Conservation (phyloP, 2,888 invertebrate genomes). For the Andricus curvator region DNA sequence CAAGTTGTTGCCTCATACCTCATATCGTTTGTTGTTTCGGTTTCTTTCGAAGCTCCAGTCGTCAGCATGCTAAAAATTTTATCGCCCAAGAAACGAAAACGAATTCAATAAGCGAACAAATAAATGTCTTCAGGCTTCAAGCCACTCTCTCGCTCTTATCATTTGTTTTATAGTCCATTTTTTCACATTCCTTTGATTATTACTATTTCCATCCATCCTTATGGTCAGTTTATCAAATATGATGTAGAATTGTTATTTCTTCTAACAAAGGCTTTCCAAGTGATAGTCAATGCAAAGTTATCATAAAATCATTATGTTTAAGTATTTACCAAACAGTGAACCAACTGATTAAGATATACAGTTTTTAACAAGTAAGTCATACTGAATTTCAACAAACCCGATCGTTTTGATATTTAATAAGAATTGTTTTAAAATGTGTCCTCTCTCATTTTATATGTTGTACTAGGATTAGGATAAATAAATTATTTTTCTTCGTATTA, state of each 20-base stretch:
- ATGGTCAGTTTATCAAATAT: conserved; percentile 27
- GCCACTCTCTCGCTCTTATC: conserved; percentile 43
- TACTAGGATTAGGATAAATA: conserved; percentile 60
- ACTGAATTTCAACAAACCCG: background rate
- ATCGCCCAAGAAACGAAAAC: conserved; percentile 74
- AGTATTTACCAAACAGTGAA: conserved; percentile 24
- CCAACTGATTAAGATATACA: background rate
- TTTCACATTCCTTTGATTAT: conserved; percentile 39
- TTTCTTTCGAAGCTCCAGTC: conserved; percentile 91
- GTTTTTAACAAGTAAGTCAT: conserved; percentile 9
- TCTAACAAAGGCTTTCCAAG: conserved; percentile 8
- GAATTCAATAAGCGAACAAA: conserved; percentile 65
- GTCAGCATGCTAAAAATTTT: conserved; percentile 89
- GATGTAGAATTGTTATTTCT: background rate
- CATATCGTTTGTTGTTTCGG: conserved; percentile 88
- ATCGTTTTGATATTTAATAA: conserved; percentile 11
- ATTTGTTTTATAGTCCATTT: conserved; percentile 46
- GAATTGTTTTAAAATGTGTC: background rate
- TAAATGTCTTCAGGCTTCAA: conserved; percentile 42
- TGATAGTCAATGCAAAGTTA: background rate
- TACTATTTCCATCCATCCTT: conserved; percentile 4
- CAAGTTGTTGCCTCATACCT: conserved; percentile 89
- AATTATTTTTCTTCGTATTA: conserved; percentile 70
- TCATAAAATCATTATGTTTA: background rate
- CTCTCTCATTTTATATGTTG: background rate